Base-by-base conservation (phyloP, 2,113 vertebrate species). In the Oreochromis tanganicae region DNA sequence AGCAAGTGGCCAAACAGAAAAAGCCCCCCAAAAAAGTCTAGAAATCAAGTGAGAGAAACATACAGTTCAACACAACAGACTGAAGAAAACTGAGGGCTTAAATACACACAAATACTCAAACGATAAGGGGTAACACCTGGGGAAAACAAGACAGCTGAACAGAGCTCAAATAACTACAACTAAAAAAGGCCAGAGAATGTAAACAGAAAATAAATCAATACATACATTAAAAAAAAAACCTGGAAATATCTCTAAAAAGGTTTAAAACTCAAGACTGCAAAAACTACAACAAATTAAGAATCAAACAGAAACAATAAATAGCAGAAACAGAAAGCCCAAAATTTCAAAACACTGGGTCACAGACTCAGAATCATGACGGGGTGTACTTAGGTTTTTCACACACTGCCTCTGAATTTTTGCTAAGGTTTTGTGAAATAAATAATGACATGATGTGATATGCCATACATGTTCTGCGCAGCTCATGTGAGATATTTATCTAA, bases 141-240 rank as follows among this genome's bases (percentile, higher is more conserved):
- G 32, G 17, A 36, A 63, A 63, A 63, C 32, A 36, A 63, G 17
- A 36, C 32, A 66, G 61, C 9, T 66, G 17, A 66, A 66, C 61
- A n/a, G 17, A 63, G 34, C 19, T 12, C 61, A 68, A 21, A 38
- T 38, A 66, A 5, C 61, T 21, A 66, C 2, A 57, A 29, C 24
- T 29, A 38, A 21, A 68, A 68, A 13, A 68, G 61, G 32, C 19
- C 19, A 38, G 19, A 68, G 19, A 38, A 21, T 68, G 19, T 21
- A 21, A 68, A 68, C 19, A 38, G 61, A 36, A 66, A 66, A 66
- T 66, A 66, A 66, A 66, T n/a, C 61, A n/a, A 38, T 38, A n/a
- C 6, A 66, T 66, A n/a, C 59, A 66, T 38, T 0, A 36, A 14
- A n/a, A 57, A n/a, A 57, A 32, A 21, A 13, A 21, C 1, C 2